Evolutionary conservation across 2,113 vertebrate genomes (phyloP).

Genomic region (Petrocephalus microphthalmus): DNA sequence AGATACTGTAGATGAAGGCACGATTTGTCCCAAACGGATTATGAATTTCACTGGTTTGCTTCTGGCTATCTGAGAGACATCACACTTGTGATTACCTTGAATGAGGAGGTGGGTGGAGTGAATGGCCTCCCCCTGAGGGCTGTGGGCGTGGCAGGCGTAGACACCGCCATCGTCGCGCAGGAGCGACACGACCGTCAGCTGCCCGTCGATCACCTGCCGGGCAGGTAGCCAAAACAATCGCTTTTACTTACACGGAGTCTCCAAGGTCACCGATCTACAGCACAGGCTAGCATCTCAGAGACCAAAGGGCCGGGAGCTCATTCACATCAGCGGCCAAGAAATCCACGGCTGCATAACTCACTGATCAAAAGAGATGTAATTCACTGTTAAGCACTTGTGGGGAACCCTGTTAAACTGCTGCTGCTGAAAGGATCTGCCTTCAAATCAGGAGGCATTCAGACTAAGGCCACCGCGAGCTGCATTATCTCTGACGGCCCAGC

Average conservation of each 20-base stretch:
- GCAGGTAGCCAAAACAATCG: not conserved
- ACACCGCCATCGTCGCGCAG: conserved; percentile 87
- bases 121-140: conserved; percentile 92
- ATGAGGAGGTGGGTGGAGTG: conserved; percentile 93
- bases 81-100: conserved; percentile 68
- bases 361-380: not conserved
- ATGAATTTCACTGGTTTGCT: not conserved
- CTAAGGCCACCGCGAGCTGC: not conserved
- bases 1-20: no score
- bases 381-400: not conserved
- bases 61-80: no score
- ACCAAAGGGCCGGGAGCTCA: not conserved
- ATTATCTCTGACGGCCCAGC: not conserved
- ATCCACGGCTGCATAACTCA: not conserved
- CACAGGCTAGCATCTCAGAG: not conserved
- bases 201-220: conserved; percentile 80
- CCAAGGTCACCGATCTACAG: not conserved
- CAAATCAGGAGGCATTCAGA: not conserved
- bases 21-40: not conserved
- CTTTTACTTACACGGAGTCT: not conserved
- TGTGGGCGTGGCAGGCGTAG: conserved; percentile 91
- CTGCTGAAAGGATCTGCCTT: not conserved
- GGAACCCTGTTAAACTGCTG: not conserved
- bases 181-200: conserved; percentile 78
- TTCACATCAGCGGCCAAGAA: not conserved